Evolutionary conservation across 2,888 invertebrate species (phyloP).

Genomic region (Agrochola lychnidis): DNA sequence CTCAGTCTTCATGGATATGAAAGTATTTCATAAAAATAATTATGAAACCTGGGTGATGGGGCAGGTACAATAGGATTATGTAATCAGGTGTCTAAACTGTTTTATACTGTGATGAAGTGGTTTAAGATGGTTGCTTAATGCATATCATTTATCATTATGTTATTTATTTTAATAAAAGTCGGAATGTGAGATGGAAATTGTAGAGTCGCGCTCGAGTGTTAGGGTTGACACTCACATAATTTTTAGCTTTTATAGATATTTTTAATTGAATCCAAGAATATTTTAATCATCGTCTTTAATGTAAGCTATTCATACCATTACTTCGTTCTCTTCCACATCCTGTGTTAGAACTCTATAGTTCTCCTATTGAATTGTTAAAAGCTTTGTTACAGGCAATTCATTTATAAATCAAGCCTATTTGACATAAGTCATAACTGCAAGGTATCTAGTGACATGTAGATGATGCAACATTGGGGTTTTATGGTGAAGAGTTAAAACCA

Average conservation of each 20-base stretch:
- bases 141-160: slow-evolving; percentile 41
- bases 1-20: slow-evolving; percentile 76
- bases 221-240: slow-evolving; percentile 29
- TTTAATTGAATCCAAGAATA: neutral
- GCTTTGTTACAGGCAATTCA: neutral
- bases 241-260: neutral
- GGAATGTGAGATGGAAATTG: slow-evolving; percentile 57
- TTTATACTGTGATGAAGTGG: slow-evolving; percentile 31
- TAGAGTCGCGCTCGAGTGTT: slow-evolving; percentile 6
- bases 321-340: slow-evolving; percentile 28
- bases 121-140: slow-evolving; percentile 44
- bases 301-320: neutral
- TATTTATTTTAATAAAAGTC: slow-evolving; percentile 66
- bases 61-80: slow-evolving; percentile 49
- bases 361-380: slow-evolving; percentile 8
- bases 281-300: neutral
- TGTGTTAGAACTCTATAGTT: neutral
- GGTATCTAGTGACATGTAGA: slow-evolving; percentile 27
- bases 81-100: slow-evolving; percentile 44
- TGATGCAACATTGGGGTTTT: neutral
- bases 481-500: neutral
- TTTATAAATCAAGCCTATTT: slow-evolving; percentile 3
- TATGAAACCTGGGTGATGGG: slow-evolving; percentile 64
- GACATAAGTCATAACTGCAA: slow-evolving; percentile 65
- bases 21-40: slow-evolving; percentile 77